phyloP scores from a whole-genome alignment of 1,140 invertebrate species.

The Potamilus streckersoni region DNA sequence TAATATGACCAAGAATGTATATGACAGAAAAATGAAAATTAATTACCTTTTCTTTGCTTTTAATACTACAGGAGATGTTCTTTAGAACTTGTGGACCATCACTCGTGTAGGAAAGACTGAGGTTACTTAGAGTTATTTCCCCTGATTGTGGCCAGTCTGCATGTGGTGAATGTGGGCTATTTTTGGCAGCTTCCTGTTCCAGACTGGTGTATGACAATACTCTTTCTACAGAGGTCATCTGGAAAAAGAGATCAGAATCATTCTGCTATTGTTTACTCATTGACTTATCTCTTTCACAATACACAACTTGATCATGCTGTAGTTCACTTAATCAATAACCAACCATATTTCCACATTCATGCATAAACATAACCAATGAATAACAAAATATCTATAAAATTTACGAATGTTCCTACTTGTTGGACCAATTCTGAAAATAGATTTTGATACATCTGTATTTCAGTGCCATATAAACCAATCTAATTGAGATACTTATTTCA shows the following conservation, averaged over 20 bases:
- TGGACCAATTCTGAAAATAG: too few relatives aligned
- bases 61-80: slow-evolving; percentile 77
- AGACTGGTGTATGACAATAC: slow-evolving; percentile 81
- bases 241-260: slow-evolving; percentile 40
- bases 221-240: slow-evolving; percentile 85
- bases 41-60: slow-evolving; percentile 75
- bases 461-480: too few relatives aligned
- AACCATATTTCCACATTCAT: background rate
- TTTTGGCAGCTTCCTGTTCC: slow-evolving; percentile 72
- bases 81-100: slow-evolving; percentile 77
- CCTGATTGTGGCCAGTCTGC: slow-evolving; percentile 75
- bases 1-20: too few relatives aligned
- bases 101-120: slow-evolving; percentile 75
- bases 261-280: too few relatives aligned
- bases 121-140: slow-evolving; percentile 75
- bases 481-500: too few relatives aligned
- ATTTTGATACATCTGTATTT: too few relatives aligned
- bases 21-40: background rate
- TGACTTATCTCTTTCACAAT: too few relatives aligned
- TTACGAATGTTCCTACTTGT: too few relatives aligned
- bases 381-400: background rate
- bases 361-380: background rate
- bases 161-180: slow-evolving; percentile 71
- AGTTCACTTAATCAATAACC: too few relatives aligned
- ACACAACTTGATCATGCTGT: too few relatives aligned